Conservation (phyloP, 2,113 vertebrate genomes). For the Apodemus sylvaticus region DNA sequence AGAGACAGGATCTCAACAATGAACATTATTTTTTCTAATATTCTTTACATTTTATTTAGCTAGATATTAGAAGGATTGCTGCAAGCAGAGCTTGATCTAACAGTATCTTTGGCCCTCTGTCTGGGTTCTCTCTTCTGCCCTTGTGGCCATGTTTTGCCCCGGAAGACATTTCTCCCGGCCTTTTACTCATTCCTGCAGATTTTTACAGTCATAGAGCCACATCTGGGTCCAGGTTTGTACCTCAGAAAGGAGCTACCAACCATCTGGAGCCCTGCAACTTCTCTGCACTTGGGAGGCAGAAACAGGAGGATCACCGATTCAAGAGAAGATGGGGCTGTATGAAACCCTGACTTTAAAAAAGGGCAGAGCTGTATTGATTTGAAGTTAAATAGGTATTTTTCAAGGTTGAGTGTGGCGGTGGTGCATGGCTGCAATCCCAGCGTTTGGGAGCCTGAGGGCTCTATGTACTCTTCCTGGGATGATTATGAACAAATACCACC, state of each 20-base stretch:
- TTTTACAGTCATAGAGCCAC: neutral
- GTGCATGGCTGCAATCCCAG: neutral
- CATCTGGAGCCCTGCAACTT: neutral
- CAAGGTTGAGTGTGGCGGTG: neutral
- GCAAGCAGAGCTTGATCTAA: neutral
- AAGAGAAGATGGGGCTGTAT: neutral
- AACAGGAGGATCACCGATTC: neutral
- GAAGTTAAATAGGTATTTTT: neutral
- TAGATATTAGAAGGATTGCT: neutral
- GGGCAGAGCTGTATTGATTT: neutral
- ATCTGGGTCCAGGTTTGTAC: neutral
- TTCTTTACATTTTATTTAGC: neutral
- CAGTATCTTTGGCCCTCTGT: neutral
- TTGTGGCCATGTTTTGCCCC: neutral
- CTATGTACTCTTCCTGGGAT: neutral
- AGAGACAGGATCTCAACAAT: neutral
- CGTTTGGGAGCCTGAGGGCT: neutral
- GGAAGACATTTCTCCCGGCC: neutral
- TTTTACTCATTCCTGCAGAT: neutral
- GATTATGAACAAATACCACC: neutral
- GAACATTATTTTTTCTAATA: neutral
- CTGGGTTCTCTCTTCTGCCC: neutral
- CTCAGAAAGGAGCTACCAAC: neutral
- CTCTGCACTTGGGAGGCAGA: neutral
- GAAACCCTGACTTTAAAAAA: neutral